Evolutionary conservation across 2,797 vertebrate genomes (phyloP), one percentile per base, ranked within the genome.

Genomic region (Diglossa cyanea): DNA sequence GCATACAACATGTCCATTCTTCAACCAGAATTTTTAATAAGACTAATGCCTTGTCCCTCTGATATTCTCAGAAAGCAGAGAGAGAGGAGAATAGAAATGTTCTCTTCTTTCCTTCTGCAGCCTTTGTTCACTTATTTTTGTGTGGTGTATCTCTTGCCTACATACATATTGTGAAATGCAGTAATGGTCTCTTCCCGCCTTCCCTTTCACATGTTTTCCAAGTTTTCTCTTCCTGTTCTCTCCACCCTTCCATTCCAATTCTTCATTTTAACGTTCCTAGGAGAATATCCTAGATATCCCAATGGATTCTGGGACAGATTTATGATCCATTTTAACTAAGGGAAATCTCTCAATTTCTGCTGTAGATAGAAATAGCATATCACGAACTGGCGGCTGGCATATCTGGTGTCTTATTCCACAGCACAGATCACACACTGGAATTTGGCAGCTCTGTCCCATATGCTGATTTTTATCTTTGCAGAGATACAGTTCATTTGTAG

Each of bases 351-450:
- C 37, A 0, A 13, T 88, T 86, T 90, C 55, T 89, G 44, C 67
- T 82, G 7, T n/a, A 55, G 44, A 26, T 15, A 77, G 90, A 91
- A 94, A 85, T 28, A 94, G 26, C 24, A 9, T 50, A 66, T 47
- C 58, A 84, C 47, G 70, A 86, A 48, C 33, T 71, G 40, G 21
- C 15, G 3, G 66, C 72, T 67, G 70, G 47, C 40, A 16, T 89
- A 76, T 88, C 45, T 88, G 37, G 35, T 76, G 47, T 78, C n/a
- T 76, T 84, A 44, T 90, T 95, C 63, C 51, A 48, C 70, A 85
- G 73, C 26, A 74, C 51, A 73, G 62, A 93, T 72, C 40, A 50
- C 55, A 63, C 48, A 60, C 5, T 70, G 51, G 84, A 67, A 87
- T 77, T 89, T 45, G 50, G 47, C 3, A 10, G 18, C 42, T 82